A percentile compares a stretch with the other conserved stretches of the same genome.
Evolutionary conservation across 2,113 vertebrate species (phyloP).

Genomic region (Parus major): DNA sequence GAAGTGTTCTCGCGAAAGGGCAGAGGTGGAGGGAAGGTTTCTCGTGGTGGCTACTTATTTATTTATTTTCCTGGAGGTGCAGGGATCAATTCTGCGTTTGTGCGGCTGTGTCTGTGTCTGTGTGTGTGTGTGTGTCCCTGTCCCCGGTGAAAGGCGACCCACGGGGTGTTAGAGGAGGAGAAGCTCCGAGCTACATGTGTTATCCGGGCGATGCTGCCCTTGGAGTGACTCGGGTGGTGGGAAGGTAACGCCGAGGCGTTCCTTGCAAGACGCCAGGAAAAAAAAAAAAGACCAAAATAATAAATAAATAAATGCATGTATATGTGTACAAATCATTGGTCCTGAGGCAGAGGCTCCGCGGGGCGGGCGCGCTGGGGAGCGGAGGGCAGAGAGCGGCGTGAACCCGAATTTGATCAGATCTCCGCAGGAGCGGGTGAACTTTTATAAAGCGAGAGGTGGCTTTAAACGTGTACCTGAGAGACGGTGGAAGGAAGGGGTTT

Average conservation of each 20-base stretch:
- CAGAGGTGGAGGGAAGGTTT: conserved; percentile 2
- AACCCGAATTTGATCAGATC: neutral
- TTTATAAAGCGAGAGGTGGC: neutral
- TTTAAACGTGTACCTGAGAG: neutral
- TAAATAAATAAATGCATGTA: accelerated
- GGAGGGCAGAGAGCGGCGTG: neutral
- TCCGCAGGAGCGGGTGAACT: neutral
- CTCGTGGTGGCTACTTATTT: neutral
- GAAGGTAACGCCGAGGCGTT: neutral
- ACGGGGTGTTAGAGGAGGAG: neutral
- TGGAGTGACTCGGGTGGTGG: neutral
- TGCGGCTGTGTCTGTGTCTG: neutral
- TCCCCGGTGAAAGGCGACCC: conserved; percentile 18
- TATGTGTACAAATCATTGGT: neutral
- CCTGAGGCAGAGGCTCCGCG: neutral
- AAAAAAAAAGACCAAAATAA: no score
- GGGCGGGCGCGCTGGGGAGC: neutral
- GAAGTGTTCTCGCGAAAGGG: conserved; percentile 49
- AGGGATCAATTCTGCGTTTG: neutral
- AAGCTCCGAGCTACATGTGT: conserved; percentile 4
- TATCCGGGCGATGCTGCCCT: conserved; percentile 21
- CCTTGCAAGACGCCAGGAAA: neutral
- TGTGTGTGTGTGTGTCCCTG: neutral
- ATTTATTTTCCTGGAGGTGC: neutral
- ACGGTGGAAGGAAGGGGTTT: neutral